Evolutionary conservation across 2,797 vertebrate genomes (phyloP), one percentile per base, ranked within the genome.

Genomic region (Holocentrus rufus): DNA sequence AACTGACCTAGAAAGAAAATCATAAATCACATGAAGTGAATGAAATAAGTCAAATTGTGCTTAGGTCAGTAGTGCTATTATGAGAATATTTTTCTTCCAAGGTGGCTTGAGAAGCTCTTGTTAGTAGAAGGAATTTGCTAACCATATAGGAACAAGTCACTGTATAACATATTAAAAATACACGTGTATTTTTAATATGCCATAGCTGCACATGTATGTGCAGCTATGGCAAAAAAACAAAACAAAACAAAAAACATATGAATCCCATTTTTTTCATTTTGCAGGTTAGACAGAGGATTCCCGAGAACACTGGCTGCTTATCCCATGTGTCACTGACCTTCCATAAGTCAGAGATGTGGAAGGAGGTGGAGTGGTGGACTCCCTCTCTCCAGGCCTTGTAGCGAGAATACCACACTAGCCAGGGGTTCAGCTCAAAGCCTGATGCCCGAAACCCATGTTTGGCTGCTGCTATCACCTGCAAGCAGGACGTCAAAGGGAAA

Each of bases 391-490:
- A 95, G 5, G 98, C 97, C 15, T 84, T 85, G 74, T 95, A 98
- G 57, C 96, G 93, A 50, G 98, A 98, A 77, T 95, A 98, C 95
- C 95, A 98, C 42, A 98, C 97, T 57, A 99, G 88, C 98, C 98
- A 99, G 0, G 97, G 98, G 84, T 99, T 99, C 83, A 99, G 85
- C 72, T 99, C 98, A 76, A 97, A 96, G 50, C 97, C 97, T 0
- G 94, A 95, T 0, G 97, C 95, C 74, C 80, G 82, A 83, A 98
- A 97, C 0, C 98, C 98, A 53, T 69, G 90, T 83, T 96, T 97
- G 55, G 97, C 98, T 84, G 98, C 97, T 66, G 96, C 96, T 20
- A 98, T 97, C 70, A 98, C 98, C 98, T 99, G 84, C 3, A 53
- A 50, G 31, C 3, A 23, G 27, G 4, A n/a, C 5, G 2, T 34